Evolutionary conservation across 2,797 vertebrate genomes (phyloP).

Genomic region (Staurois parvus): DNA sequence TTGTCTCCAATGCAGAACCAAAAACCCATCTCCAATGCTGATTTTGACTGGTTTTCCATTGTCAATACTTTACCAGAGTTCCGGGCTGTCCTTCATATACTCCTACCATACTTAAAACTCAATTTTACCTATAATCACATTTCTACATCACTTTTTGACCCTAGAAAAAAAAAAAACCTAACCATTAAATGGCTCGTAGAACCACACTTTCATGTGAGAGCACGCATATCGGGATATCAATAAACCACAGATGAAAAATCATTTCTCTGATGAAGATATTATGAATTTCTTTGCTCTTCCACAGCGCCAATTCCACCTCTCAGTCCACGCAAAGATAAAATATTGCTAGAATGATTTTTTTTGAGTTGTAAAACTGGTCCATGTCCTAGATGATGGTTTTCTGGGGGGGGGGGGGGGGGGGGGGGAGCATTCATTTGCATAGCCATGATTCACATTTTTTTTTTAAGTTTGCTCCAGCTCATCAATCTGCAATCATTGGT

Average conservation of each 20-base stretch:
- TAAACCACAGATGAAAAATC: not conserved
- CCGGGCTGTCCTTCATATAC: not conserved
- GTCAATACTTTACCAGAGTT: too few species aligned
- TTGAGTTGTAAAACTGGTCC: not conserved
- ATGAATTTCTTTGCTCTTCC: not conserved
- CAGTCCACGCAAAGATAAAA: not conserved
- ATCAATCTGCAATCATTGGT: constrained; percentile 50
- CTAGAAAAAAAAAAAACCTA: too few species aligned
- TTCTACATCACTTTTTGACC: too few species aligned
- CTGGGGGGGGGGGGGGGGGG: not conserved
- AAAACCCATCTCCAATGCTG: too few species aligned
- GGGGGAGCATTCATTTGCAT: constrained; percentile 19
- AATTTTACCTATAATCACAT: too few species aligned
- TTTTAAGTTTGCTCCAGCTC: not conserved
- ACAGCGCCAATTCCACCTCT: not conserved
- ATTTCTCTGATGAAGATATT: not conserved
- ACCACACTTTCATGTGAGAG: not conserved
- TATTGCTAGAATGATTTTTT: not conserved
- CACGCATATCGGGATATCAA: not conserved
- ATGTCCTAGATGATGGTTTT: not conserved
- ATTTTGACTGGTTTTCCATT: too few species aligned
- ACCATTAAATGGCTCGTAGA: not conserved
- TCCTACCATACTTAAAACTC: not conserved
- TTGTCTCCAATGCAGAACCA: too few species aligned
- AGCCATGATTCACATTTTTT: constrained; percentile 32